Evolutionary conservation across 2,113 vertebrate genomes (phyloP).

Genomic region (Forbesichthys agassizii): DNA sequence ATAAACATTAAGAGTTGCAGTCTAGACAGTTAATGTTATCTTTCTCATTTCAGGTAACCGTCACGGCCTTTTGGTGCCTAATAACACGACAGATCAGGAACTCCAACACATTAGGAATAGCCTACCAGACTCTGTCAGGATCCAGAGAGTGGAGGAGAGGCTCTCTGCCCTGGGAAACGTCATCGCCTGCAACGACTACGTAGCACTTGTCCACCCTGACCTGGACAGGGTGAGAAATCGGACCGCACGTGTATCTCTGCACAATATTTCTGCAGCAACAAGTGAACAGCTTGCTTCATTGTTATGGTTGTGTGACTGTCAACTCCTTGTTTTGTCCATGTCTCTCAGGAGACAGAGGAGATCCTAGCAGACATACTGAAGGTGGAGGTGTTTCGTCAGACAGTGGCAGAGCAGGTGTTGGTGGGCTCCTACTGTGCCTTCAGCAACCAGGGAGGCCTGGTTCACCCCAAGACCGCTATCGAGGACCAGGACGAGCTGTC

Average conservation of each 20-base stretch:
- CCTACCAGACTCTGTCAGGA: conserved; percentile 85
- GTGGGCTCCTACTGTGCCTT: conserved; percentile 95
- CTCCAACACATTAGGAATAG: conserved; percentile 94
- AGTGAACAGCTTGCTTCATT: not conserved
- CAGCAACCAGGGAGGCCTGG: conserved; percentile 94
- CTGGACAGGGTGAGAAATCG: conserved; percentile 86
- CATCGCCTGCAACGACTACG: conserved; percentile 94
- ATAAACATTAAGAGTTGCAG: no score
- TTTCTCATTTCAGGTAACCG: conserved; percentile 83
- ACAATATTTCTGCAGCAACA: not conserved
- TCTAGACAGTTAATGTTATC: not conserved
- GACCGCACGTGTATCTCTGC: not conserved
- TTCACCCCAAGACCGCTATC: conserved; percentile 93
- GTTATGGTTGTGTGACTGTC: not conserved
- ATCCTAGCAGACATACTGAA: conserved; percentile 93
- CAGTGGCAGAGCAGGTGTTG: conserved; percentile 92
- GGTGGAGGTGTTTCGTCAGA: conserved; percentile 98
- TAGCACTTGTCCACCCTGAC: conserved; percentile 94
- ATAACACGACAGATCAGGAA: conserved; percentile 94
- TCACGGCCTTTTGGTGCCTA: conserved; percentile 91
- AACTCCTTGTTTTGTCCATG: not conserved
- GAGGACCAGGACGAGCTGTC: conserved; percentile 98
- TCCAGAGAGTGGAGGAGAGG: conserved; percentile 91
- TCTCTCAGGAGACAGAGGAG: conserved; percentile 92
- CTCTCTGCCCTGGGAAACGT: conserved; percentile 95